Conservation (phyloP, 2,113 vertebrate genomes). For the Procavia capensis region DNA sequence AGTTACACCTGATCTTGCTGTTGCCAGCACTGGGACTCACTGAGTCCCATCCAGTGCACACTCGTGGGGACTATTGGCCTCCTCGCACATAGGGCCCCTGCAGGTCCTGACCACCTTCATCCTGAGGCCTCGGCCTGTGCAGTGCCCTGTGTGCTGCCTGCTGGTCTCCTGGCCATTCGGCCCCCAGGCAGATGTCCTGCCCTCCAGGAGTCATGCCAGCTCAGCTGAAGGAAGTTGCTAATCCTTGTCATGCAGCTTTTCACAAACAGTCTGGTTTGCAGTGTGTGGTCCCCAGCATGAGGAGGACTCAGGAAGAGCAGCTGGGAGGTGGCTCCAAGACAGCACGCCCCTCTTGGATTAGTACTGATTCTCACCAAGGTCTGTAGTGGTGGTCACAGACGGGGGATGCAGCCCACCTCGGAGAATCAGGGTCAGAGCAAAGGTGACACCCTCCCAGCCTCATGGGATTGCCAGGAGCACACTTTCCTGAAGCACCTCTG, state of each 20-base stretch:
- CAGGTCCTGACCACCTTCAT: not conserved
- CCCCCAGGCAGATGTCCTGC: conserved; percentile 4
- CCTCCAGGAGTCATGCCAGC: not conserved
- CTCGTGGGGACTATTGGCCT: not conserved
- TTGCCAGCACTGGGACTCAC: not conserved
- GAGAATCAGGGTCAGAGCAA: not conserved
- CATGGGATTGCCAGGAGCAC: not conserved
- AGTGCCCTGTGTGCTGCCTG: rapidly evolving
- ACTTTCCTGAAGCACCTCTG: not conserved
- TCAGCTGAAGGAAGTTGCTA: conserved; percentile 47
- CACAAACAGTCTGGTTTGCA: conserved; percentile 25
- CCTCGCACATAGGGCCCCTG: not conserved
- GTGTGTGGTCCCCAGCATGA: not conserved
- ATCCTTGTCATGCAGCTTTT: not conserved
- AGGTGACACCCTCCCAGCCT: no score
- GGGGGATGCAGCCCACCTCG: rapidly evolving
- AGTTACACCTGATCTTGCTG: not conserved
- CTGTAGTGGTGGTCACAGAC: not conserved
- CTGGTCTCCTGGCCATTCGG: not conserved
- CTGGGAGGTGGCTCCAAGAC: not conserved
- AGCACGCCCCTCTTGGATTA: not conserved
- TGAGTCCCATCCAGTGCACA: not conserved
- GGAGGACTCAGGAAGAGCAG: not conserved
- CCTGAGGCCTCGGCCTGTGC: not conserved
- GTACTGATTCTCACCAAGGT: not conserved